These are phyloP conservation scores for Chinchilla lanigera DNA, from an alignment of 2,113 vertebrate species.

Conservation along the genomic window DNA sequence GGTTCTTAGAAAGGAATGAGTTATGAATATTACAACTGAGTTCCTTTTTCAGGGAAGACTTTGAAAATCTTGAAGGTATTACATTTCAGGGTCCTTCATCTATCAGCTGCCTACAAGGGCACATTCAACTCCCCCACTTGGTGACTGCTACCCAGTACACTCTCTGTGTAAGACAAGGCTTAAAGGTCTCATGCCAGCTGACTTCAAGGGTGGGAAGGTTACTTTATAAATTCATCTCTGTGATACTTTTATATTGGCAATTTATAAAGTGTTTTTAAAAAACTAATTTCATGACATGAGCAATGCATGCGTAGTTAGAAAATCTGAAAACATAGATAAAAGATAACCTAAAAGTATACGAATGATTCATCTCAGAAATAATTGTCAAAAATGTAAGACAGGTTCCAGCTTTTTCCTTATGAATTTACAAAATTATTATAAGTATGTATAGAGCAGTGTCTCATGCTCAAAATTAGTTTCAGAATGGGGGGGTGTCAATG, in stretches of 20 bases:
- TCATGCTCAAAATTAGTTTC: background rate
- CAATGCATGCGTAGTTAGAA: background rate
- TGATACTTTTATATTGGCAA: background rate
- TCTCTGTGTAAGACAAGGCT: background rate
- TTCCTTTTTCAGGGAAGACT: background rate
- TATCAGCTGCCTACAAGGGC: background rate
- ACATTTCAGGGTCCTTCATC: background rate
- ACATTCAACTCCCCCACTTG: background rate
- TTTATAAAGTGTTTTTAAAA: background rate
- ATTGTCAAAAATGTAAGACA: background rate
- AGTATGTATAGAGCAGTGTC: background rate
- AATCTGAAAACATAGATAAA: background rate
- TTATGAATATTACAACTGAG: background rate
- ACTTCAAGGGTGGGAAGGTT: background rate
- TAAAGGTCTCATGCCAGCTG: background rate
- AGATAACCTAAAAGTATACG: background rate
- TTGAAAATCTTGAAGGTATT: background rate
- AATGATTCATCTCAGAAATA: background rate
- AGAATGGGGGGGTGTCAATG: background rate
- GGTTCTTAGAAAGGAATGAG: background rate
- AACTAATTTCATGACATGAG: background rate
- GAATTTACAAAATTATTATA: background rate
- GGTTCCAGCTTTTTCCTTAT: background rate
- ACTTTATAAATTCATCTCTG: background rate
- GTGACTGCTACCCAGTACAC: background rate